Conservation (phyloP, 2,888 invertebrate species). For the Heliconius charithonia region DNA sequence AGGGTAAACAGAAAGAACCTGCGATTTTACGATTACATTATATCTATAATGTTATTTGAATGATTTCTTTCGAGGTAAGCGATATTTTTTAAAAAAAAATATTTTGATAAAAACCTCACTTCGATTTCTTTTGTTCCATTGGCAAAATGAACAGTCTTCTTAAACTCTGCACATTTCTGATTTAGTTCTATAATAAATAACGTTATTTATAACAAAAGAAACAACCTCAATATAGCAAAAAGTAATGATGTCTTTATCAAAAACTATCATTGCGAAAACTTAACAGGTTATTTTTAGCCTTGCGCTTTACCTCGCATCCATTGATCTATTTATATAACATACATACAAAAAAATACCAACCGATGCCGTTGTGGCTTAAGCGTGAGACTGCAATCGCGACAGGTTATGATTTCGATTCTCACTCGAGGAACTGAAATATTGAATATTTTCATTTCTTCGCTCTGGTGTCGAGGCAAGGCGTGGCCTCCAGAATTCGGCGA, state of each 20-base stretch:
- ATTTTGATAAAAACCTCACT: conserved; percentile 51
- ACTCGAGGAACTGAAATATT: neutral
- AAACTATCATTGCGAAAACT: too few relatives aligned
- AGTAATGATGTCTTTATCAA: too few relatives aligned
- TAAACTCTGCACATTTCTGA: conserved; percentile 76
- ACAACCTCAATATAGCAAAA: neutral
- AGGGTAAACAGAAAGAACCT: neutral
- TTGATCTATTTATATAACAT: too few relatives aligned
- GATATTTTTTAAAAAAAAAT: too few relatives aligned
- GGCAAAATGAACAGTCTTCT: conserved; percentile 62
- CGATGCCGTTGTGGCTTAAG: too few relatives aligned
- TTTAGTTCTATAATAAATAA: conserved; percentile 62
- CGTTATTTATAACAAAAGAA: neutral
- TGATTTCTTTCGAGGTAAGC: too few relatives aligned
- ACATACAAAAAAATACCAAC: too few relatives aligned
- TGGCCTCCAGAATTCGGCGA: neutral
- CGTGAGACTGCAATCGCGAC: neutral
- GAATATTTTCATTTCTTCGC: neutral
- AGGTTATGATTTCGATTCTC: neutral
- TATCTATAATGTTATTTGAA: neutral
- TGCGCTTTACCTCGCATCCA: too few relatives aligned
- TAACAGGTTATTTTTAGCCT: neutral
- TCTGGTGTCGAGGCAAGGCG: neutral
- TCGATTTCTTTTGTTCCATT: conserved; percentile 71
- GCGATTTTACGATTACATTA: neutral